Conservation (phyloP, 2,797 vertebrate genomes). For the Cossypha heuglini region DNA sequence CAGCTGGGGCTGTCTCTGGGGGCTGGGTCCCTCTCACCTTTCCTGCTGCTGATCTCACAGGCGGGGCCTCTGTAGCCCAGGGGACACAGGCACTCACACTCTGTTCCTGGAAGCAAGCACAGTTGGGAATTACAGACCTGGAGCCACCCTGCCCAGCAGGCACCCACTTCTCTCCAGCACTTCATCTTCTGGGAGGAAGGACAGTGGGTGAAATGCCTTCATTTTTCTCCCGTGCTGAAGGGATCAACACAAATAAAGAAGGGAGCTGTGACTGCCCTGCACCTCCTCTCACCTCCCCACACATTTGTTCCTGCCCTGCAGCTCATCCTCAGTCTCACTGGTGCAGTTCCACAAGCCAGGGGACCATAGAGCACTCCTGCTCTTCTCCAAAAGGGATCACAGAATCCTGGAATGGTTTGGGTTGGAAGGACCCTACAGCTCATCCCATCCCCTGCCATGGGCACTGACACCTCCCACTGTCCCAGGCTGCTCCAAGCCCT, state of each 20-base stretch:
- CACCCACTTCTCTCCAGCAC: neutral
- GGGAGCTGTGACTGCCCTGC: neutral
- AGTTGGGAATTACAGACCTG: neutral
- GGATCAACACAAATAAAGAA: neutral
- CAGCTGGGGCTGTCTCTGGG: neutral
- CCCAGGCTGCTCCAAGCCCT: neutral
- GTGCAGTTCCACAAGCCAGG: neutral
- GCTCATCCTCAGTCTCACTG: neutral
- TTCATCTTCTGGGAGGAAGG: neutral
- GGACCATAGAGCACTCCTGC: neutral
- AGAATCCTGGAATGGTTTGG: neutral
- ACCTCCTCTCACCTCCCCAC: neutral
- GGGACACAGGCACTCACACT: conserved; percentile 91
- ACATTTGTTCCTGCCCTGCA: neutral
- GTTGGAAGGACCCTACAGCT: neutral
- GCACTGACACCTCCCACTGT: rapidly evolving
- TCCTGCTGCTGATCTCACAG: conserved; percentile 81
- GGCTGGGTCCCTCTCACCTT: conserved; percentile 65
- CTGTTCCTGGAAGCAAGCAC: conserved; percentile 74
- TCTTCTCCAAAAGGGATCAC: neutral
- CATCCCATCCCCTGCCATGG: rapidly evolving
- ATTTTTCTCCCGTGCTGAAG: neutral
- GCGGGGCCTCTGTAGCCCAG: conserved; percentile 79
- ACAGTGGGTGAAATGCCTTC: neutral
- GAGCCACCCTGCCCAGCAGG: neutral